Base-by-base conservation (phyloP, 2,888 invertebrate species). In the Athalia circularis region DNA sequence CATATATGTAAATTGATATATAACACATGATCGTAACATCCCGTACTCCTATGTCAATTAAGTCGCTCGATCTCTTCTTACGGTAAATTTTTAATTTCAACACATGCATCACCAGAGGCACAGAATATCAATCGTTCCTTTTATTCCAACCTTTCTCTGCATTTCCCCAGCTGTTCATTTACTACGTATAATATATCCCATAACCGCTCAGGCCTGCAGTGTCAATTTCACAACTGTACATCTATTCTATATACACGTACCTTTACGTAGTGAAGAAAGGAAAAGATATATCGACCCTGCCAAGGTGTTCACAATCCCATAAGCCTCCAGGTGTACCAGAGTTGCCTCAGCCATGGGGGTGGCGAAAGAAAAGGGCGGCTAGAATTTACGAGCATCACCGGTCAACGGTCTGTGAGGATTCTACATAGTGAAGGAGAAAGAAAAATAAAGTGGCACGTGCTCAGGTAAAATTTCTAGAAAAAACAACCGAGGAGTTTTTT, bases 1-100 rank as follows among this genome's bases (percentile, higher is more conserved):
- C 61, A 75, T 75, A 29, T 29, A 75, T 75, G 75, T 75, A 62
- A 75, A 75, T 75, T 62, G 75, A 75, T 75, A 75, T 75, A 62
- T 64, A 62, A 62, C 72, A 72, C 72, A 59, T 13, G 45, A 59
- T 57, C 59, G 57, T 45, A 59, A 72, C 57, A 72, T 47, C 15
- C 57, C 45, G 7, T 13, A 8, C 3, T 8, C 15, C 64, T 2
- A 11, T 72, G 59, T 72, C 72, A 72, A 72, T 72, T 59, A 72
- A 57, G 57, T 57, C 47, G 52, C 8, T 59, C 47, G 9, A 57
- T 11, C n/a, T 11, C n/a, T n/a, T 54, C n/a, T 57, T 72, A 72
- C 57, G 45, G 57, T 72, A 72, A 59, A 72, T 72, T 59, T 72
- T 72, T 47, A 5, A 13, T 50, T 59, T 59, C 6, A 7, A 45